These are phyloP conservation scores for Drosophila birchii DNA, from an alignment of 2,888 invertebrate genomes.

Conservation along the genomic window DNA sequence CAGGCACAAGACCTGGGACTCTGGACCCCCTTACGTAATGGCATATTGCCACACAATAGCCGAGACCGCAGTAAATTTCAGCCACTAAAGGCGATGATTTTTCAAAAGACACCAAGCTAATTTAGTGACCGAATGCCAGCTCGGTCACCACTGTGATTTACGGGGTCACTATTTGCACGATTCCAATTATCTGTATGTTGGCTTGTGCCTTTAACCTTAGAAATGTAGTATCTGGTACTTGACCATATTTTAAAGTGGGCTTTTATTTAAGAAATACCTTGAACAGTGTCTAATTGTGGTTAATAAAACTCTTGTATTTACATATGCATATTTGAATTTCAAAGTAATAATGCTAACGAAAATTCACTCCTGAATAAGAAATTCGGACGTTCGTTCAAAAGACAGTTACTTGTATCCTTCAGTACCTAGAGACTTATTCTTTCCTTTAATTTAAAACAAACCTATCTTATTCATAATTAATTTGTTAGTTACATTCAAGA, in stretches of 20 bases:
- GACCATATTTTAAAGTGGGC: not conserved
- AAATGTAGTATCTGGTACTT: not conserved
- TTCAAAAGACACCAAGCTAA: slow-evolving; percentile 59
- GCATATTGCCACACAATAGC: slow-evolving; percentile 27
- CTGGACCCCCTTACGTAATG: slow-evolving; percentile 24
- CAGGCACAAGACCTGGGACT: slow-evolving; percentile 3
- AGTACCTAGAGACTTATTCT: too few relatives aligned
- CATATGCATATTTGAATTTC: not conserved
- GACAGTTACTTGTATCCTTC: too few relatives aligned
- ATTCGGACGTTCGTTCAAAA: not conserved
- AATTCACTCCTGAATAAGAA: not conserved
- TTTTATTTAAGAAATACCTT: not conserved
- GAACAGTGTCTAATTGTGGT: not conserved
- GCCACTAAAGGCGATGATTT: slow-evolving; percentile 53
- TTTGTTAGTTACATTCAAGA: not conserved
- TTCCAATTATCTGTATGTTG: slow-evolving; percentile 39
- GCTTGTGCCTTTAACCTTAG: slow-evolving; percentile 20
- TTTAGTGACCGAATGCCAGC: slow-evolving; percentile 62
- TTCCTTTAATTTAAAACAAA: not conserved
- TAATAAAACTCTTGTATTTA: not conserved
- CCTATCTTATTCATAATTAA: not conserved
- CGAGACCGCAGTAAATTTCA: slow-evolving; percentile 59
- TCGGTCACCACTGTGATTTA: slow-evolving; percentile 61
- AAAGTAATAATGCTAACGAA: too few relatives aligned
- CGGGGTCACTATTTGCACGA: slow-evolving; percentile 47